phyloP scores from a whole-genome alignment of 1,140 invertebrate species.

The Marisa cornuarietis region DNA sequence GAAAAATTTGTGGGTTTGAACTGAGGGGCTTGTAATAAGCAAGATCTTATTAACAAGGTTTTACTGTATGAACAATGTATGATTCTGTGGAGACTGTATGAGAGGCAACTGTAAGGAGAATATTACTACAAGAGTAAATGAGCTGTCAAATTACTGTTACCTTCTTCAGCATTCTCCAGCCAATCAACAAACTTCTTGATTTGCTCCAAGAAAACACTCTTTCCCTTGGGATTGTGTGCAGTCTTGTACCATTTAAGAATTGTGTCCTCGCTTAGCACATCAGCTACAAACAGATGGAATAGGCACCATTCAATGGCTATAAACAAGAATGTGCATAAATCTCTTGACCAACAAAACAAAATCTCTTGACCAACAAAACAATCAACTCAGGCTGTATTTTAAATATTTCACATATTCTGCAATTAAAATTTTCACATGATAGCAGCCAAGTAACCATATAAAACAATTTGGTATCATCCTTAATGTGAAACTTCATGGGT shows the following conservation, averaged over 20 bases:
- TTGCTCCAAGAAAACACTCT: conserved; percentile 96
- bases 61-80: not conserved
- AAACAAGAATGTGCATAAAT: too few species aligned
- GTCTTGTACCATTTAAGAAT: conserved; percentile 60
- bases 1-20: conserved; percentile 1
- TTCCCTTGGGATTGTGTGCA: conserved; percentile 88
- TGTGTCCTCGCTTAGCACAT: conserved; percentile 60
- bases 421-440: too few species aligned
- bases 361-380: too few species aligned
- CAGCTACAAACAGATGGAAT: conserved; percentile 36
- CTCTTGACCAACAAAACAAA: too few species aligned
- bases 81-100: not conserved
- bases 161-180: conserved; percentile 96
- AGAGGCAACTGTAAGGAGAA: not conserved
- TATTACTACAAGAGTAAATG: not conserved
- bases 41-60: not conserved
- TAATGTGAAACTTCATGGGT: too few species aligned
- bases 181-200: conserved; percentile 98
- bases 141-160: conserved; percentile 40
- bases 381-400: too few species aligned
- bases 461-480: too few species aligned
- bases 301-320: too few species aligned
- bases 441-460: too few species aligned
- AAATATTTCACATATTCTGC: too few species aligned
- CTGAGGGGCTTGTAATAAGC: not conserved